These are phyloP conservation scores for Cynodonichthys magdalenae DNA, from an alignment of 2,797 vertebrate genomes.

Conservation along the genomic window DNA sequence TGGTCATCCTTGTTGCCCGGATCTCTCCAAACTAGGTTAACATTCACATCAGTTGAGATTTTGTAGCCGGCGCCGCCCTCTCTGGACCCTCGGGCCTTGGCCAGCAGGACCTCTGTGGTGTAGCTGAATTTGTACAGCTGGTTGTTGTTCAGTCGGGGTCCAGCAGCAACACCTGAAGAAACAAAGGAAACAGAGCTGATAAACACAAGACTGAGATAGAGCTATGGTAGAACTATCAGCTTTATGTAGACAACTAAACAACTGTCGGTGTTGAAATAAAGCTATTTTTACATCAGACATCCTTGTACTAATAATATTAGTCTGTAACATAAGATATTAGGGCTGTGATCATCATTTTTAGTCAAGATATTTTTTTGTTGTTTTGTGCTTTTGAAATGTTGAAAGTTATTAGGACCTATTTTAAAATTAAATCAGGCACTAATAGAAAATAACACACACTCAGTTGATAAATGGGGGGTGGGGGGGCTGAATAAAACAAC, in stretches of 20 bases:
- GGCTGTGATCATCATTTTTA: too few species aligned
- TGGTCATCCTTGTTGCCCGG: conserved; percentile 90
- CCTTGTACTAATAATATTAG: too few species aligned
- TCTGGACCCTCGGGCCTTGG: conserved; percentile 78
- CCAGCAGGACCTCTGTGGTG: conserved; percentile 86
- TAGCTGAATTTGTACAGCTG: conserved; percentile 92
- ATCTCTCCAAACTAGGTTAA: conserved; percentile 90
- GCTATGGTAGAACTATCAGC: neutral
- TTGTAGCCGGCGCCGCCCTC: conserved; percentile 84
- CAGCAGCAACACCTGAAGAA: conserved; percentile 82
- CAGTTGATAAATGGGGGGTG: too few species aligned
- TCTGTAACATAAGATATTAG: too few species aligned
- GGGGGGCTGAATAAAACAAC: too few species aligned
- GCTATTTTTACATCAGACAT: too few species aligned
- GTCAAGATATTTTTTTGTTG: too few species aligned
- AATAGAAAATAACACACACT: too few species aligned
- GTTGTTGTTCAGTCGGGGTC: conserved; percentile 90
- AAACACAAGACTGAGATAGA: conserved; percentile 7
- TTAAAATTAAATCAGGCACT: too few species aligned
- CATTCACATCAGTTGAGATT: conserved; percentile 85
- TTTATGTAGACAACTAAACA: neutral
- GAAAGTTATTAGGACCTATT: too few species aligned
- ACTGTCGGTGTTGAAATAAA: too few species aligned
- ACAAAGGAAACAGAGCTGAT: conserved; percentile 55
- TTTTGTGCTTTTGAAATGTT: too few species aligned